Conservation (phyloP, 2,888 invertebrate genomes). For the Drosophila fungiperda region DNA sequence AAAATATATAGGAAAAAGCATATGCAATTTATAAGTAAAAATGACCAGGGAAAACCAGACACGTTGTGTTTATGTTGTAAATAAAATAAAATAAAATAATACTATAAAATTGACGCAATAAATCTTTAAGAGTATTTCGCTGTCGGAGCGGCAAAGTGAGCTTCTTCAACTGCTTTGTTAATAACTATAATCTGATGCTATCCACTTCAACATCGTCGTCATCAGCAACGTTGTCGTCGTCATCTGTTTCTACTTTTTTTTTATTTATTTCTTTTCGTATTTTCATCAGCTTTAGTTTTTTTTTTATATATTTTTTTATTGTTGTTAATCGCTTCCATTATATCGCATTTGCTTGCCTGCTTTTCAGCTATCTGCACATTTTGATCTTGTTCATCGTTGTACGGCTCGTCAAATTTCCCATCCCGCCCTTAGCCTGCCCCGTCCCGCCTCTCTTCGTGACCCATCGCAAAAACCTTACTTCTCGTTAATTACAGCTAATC, state of each 20-base stretch:
- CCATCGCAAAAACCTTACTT: slow-evolving; percentile 52
- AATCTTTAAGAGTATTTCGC: slow-evolving; percentile 21
- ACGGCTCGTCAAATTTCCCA: slow-evolving; percentile 44
- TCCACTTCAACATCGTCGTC: slow-evolving; percentile 41
- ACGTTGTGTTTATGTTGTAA: not conserved
- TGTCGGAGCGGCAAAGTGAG: not conserved
- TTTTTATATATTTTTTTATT: slow-evolving; percentile 61
- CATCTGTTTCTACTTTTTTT: slow-evolving; percentile 32
- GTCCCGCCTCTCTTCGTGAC: slow-evolving; percentile 49
- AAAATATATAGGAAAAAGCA: not conserved
- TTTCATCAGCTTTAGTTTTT: slow-evolving; percentile 36
- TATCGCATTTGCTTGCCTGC: slow-evolving; percentile 63
- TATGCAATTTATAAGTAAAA: not conserved
- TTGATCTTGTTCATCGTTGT: slow-evolving; percentile 56
- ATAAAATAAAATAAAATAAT: not conserved
- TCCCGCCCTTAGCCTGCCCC: not conserved
- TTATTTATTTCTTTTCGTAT: not conserved
- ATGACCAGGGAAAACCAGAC: too few species aligned
- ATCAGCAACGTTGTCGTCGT: slow-evolving; percentile 27
- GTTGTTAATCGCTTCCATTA: slow-evolving; percentile 79
- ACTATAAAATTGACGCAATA: not conserved
- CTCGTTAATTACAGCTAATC: slow-evolving; percentile 72
- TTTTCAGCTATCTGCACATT: slow-evolving; percentile 54
- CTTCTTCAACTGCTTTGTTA: slow-evolving; percentile 24
- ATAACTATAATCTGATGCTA: slow-evolving; percentile 55